Evolutionary conservation across 2,113 vertebrate species (phyloP), one percentile per base, ranked within the genome.

Genomic region (Muntiacus muntjak): DNA sequence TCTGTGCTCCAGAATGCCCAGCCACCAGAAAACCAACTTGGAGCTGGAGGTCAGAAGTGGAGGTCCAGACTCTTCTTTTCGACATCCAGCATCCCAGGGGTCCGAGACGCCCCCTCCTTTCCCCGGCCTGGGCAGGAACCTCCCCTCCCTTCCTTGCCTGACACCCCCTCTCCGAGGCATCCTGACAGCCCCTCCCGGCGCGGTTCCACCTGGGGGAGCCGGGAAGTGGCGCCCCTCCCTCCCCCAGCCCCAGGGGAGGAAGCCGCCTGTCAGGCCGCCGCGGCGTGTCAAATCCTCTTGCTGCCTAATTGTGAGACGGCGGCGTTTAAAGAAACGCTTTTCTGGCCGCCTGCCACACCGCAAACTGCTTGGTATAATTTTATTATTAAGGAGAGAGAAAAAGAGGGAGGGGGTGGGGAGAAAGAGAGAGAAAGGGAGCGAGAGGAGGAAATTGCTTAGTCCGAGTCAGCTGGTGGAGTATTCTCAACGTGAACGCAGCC

Each of bases 221-320:
- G n/a, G 74, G 91, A 94, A 84, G 90, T 60, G 97, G 95, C 43
- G 83, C 94, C 78, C 93, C 94, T 85, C 97, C 97, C 52, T 58
- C 84, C 60, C 57, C 25, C 40, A 78, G 1, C n/a, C 81, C 96
- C 82, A 76, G 95, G 90, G 92, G 97, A 97, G 97, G 98, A 98
- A 98, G 98, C 98, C 97, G 97, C 16, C 92, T 97, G 98, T 98
- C 98, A 98, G 98, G 98, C 93, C 96, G 98, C 96, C 95, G 71
- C 94, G 45, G 98, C 98, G 97, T 97, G 98, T 98, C 98, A 98
- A 97, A 97, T 97, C 97, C 98, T 97, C 98, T 97, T 94, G 98
- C 98, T 98, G 98, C 98, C 98, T 98, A 98, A 99, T 98, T 98
- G 98, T 97, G 98, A 99, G 98, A 98, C 98, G 97, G 98, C 98